Base-by-base conservation (phyloP, 2,888 invertebrate genomes). In the Rhagium mordax region DNA sequence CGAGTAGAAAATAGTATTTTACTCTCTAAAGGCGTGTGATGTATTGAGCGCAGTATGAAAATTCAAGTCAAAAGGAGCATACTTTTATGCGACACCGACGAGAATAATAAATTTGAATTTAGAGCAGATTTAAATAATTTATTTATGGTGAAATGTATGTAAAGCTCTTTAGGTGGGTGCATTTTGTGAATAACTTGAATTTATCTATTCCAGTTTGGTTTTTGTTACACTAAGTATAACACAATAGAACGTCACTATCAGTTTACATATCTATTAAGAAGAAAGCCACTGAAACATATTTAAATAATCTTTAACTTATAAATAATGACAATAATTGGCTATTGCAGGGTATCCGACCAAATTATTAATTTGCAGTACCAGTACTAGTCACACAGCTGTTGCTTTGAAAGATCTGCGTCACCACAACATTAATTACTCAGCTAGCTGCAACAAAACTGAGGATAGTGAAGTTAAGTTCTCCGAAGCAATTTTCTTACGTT, bases 1-100 rank as follows among this genome's bases (percentile, higher is more conserved):
- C 55, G 59, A 60, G 29, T 49, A 68, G 68, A 60, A 57, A 68
- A 68, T 49, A 49, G 27, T 59, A 48, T 68, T 68, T 57, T 59
- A 57, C 49, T 18, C 57, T 48, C 18, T n/a, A 18, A n/a, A 68
- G 49, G 47, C 15, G 16, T 55, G 41, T 59, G 68, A 68, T 49
- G 59, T 59, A 68, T 68, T 49, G 33, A 15, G 18, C 3, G 27
- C 68, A 47, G 47, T 57, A 55, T 15, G 59, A n/a, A 24, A 67
- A 55, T 41, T 20, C 57, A n/a, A 57, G 49, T 68, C 57, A 57
- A 68, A 57, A 41, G 65, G 29, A 20, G 53, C 53, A 41, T 16
- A 27, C 55, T 53, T 65, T 27, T 18, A 27, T 64, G 65, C 51
- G 65, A 55, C 48, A 48, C 21, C 21, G 33, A 18, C 27, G 18